Percentiles rank a stretch among this genome's conserved stretches.
Conservation (phyloP, 2,113 vertebrate genomes). For the Corydoras maculifer region DNA sequence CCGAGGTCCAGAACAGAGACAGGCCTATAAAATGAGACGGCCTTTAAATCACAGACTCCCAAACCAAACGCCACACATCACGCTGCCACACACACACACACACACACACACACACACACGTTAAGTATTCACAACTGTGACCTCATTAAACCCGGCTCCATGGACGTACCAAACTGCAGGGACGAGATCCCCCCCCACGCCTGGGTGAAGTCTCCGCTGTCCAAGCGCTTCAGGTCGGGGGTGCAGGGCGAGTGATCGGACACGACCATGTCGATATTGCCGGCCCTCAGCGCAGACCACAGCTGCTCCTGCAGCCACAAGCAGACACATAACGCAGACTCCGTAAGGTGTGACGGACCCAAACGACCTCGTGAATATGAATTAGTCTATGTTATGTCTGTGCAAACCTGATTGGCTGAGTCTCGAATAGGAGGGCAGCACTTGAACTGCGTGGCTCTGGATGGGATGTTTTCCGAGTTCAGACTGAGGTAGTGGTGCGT, state of each 20-base stretch:
- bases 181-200: constrained; percentile 78
- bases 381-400: neutral
- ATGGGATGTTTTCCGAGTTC: constrained; percentile 65
- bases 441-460: constrained; percentile 73
- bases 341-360: neutral
- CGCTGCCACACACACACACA: neutral
- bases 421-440: constrained; percentile 75
- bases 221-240: constrained; percentile 64
- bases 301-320: constrained; percentile 63
- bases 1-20: constrained; percentile 73
- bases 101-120: constrained; percentile 33
- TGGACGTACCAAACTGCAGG: constrained; percentile 71
- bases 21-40: constrained; percentile 52
- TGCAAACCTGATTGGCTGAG: constrained; percentile 58
- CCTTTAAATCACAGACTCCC: neutral
- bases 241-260: constrained; percentile 78
- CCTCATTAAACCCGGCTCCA: neutral
- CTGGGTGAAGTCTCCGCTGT: constrained; percentile 66
- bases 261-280: constrained; percentile 76
- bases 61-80: constrained; percentile 2
- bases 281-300: constrained; percentile 67
- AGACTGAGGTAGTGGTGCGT: constrained; percentile 76
- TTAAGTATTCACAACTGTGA: neutral
- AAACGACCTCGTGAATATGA: neutral
- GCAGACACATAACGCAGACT: neutral